Evolutionary conservation across 1,140 invertebrate genomes (phyloP).

Genomic region (Euborellia annulipes): DNA sequence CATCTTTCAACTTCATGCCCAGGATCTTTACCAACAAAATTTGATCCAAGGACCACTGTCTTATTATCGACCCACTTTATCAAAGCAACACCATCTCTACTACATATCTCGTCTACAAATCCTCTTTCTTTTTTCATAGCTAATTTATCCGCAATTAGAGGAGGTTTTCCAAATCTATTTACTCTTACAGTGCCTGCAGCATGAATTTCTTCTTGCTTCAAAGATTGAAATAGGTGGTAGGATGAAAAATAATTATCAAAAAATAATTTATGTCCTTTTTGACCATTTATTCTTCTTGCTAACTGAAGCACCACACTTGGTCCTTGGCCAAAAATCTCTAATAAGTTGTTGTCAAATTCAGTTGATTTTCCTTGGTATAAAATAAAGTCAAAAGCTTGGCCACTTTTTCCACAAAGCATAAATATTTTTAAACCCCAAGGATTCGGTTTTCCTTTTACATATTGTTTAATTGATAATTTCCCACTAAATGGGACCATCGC

Average conservation of each 20-base stretch:
- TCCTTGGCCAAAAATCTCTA: conserved; percentile 13
- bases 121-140: conserved; percentile 25
- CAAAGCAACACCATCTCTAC: conserved; percentile 18
- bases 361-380: conserved; percentile 8
- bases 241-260: conserved; percentile 22
- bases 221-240: conserved; percentile 22
- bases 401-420: conserved; percentile 10
- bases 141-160: conserved; percentile 22
- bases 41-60: conserved; percentile 24
- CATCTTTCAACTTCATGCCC: conserved; percentile 23
- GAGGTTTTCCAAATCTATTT: conserved; percentile 23
- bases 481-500: conserved; percentile 17
- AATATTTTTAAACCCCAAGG: conserved; percentile 10
- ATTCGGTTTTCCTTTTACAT: conserved; percentile 9
- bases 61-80: conserved; percentile 28
- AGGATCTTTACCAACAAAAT: conserved; percentile 26
- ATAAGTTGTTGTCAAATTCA: conserved; percentile 1
- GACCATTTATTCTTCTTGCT: conserved; percentile 11
- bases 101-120: not conserved
- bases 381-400: conserved; percentile 2
- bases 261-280: conserved; percentile 11
- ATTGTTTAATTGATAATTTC: conserved; percentile 5
- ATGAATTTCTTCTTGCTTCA: conserved; percentile 23
- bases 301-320: conserved; percentile 16
- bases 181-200: conserved; percentile 22